Percentiles rank a stretch among this genome's conserved stretches.
phyloP scores from a whole-genome alignment of 2,113 vertebrate species.

The Chitala chitala region DNA sequence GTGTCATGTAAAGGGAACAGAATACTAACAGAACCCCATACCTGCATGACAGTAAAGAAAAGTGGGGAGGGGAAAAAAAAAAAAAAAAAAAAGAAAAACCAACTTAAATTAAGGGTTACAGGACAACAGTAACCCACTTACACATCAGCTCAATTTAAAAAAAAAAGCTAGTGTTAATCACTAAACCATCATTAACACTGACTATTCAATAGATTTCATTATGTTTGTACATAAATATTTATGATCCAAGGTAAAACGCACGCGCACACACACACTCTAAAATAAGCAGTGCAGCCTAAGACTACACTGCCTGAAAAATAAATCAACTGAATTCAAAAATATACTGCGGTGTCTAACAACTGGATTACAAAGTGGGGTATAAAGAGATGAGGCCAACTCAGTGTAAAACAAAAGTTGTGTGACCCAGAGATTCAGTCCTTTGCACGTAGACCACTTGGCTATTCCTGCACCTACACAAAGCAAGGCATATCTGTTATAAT shows the following conservation, averaged over 20 bases:
- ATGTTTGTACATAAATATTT: conserved; percentile 12
- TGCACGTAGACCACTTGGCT: too few species aligned
- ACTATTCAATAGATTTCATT: background rate
- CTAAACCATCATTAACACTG: conserved; percentile 14
- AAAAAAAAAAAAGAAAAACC: background rate
- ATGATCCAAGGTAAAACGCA: background rate
- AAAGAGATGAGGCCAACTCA: background rate
- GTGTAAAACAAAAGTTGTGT: too few species aligned
- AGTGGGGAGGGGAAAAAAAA: background rate
- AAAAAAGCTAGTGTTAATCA: background rate
- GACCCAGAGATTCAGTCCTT: background rate
- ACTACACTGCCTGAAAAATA: conserved; percentile 20
- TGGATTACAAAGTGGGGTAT: background rate
- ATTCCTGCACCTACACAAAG: too few species aligned
- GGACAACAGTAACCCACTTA: background rate
- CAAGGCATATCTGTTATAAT: too few species aligned
- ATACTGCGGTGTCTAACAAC: background rate
- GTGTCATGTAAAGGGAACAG: background rate
- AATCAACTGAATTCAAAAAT: conserved; percentile 5
- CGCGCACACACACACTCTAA: background rate
- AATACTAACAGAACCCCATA: background rate
- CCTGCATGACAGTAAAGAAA: background rate
- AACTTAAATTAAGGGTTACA: too few species aligned
- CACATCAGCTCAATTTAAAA: background rate
- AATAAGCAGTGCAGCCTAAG: background rate